Conservation (phyloP, 2,113 vertebrate species). For the Columbina picui region DNA sequence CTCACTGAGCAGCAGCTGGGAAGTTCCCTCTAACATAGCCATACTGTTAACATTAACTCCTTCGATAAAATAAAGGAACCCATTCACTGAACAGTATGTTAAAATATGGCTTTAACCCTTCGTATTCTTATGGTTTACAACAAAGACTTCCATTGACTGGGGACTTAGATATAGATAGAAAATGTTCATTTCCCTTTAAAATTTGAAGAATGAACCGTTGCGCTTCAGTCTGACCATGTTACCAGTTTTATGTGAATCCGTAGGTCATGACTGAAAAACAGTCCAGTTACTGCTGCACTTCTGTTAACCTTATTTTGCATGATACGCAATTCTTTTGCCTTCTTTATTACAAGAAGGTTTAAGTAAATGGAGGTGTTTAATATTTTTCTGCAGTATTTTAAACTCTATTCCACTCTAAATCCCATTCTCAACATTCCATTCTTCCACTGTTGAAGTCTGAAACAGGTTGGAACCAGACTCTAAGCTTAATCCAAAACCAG, state of each 20-base stretch:
- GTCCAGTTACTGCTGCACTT: neutral
- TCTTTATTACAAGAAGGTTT: neutral
- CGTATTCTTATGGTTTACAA: neutral
- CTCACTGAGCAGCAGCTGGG: neutral
- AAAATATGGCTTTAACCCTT: neutral
- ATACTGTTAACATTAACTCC: neutral
- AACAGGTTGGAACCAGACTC: neutral
- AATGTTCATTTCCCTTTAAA: neutral
- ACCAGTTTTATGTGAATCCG: neutral
- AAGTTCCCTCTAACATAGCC: neutral
- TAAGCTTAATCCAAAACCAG: neutral
- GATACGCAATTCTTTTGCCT: neutral
- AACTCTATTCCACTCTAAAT: neutral
- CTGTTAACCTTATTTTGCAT: neutral
- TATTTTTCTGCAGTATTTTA: neutral
- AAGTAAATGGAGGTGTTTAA: conserved; percentile 7
- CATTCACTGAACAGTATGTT: neutral
- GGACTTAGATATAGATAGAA: neutral
- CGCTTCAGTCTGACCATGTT: neutral
- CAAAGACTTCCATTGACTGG: neutral
- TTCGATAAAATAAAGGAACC: neutral
- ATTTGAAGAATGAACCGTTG: neutral
- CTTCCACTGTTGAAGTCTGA: neutral
- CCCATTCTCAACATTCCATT: conserved; percentile 12
- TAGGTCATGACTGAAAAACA: neutral